phyloP scores from a whole-genome alignment of 1,140 invertebrate species.

The Drosophila guanche region DNA sequence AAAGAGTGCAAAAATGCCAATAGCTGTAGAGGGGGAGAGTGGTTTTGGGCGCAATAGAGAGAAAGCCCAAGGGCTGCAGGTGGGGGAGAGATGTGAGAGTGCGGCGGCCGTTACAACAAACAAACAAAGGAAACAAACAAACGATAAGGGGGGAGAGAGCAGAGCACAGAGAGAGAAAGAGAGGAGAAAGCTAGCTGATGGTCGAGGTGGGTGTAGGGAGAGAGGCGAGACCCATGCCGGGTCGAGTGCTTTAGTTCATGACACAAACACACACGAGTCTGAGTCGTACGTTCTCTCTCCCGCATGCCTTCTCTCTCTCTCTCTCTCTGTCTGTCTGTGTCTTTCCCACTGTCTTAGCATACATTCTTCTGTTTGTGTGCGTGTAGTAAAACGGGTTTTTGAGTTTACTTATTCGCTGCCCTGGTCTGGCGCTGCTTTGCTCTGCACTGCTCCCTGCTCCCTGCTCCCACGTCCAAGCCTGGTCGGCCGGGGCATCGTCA shows the following conservation, averaged over 20 bases:
- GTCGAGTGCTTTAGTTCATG: conserved; percentile 72
- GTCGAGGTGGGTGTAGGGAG: conserved; percentile 2
- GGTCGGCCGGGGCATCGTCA: conserved; percentile 46
- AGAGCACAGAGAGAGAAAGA: background rate
- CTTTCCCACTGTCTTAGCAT: conserved; percentile 12
- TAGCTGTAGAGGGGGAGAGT: conserved; percentile 8
- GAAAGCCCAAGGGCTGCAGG: conserved; percentile 3
- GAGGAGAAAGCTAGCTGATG: background rate
- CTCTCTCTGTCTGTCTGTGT: conserved; percentile 14
- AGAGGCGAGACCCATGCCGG: conserved; percentile 44
- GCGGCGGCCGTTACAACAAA: conserved; percentile 72
- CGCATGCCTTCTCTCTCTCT: background rate
- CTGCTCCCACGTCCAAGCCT: conserved; percentile 8
- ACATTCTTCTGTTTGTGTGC: conserved; percentile 23
- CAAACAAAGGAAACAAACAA: conserved; percentile 80
- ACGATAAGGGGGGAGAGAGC: conserved; percentile 57
- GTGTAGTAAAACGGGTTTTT: conserved; percentile 75
- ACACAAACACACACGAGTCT: conserved; percentile 27
- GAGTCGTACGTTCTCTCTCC: too few relatives aligned
- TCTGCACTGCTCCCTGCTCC: background rate
- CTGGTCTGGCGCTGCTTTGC: conserved; percentile 27
- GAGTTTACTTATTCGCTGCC: conserved; percentile 67
- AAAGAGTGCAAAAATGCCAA: conserved; percentile 52
- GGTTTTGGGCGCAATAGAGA: conserved; percentile 15
- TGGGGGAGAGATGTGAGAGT: conserved; percentile 24